Base-by-base conservation (phyloP, 2,888 invertebrate species). In the Athetis lepigone region DNA sequence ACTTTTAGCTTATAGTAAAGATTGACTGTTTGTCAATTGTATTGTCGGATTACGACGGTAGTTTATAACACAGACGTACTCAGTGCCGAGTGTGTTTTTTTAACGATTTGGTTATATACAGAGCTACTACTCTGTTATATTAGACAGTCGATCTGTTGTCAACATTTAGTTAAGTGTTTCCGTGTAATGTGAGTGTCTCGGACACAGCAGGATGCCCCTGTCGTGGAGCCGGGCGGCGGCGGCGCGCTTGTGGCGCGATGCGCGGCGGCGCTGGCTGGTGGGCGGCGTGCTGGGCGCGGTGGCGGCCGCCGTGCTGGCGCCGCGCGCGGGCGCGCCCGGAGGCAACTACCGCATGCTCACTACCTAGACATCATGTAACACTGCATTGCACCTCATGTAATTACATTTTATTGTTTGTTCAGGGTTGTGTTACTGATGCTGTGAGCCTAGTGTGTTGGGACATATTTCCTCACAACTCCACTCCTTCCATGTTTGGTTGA, bases 361-460 rank as follows among this genome's bases (percentile, higher is more conserved):
- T 84, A 79, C 58, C 76, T 91, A 91, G 85, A 87, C 86, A 88
- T 89, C 81, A 75, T 91, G 33, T 33, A 29, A 91, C 91, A 91
- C 87, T 67, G 88, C 91, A 90, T 91, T 90, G 92, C 93, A 93
- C 92, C 80, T 74, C 88, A 91, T 90, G 91, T 91, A 91, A 91
- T 88, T 83, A 67, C 67, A 23, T 70, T 72, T 74, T 60, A 60
- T 56, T 58, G 49, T 49, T 57, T 60, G 9, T 27, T 64, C 39
- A 43, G 51, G 36, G 36, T 51, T 27, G 2, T 29, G 29, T 49
- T 27, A 57, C n/a, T n/a, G n/a, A 50, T 59, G 63, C 54, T 52
- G 54, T 55, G 45, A 36, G 52, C 39, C 54, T 58, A 36, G 13
- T 36, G 8, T 7, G 8, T 23, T 7, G 1, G 8, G 8, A n/a